These are phyloP conservation scores for Carduelis carduelis DNA, from an alignment of 2,797 vertebrate species.

Conservation along the genomic window DNA sequence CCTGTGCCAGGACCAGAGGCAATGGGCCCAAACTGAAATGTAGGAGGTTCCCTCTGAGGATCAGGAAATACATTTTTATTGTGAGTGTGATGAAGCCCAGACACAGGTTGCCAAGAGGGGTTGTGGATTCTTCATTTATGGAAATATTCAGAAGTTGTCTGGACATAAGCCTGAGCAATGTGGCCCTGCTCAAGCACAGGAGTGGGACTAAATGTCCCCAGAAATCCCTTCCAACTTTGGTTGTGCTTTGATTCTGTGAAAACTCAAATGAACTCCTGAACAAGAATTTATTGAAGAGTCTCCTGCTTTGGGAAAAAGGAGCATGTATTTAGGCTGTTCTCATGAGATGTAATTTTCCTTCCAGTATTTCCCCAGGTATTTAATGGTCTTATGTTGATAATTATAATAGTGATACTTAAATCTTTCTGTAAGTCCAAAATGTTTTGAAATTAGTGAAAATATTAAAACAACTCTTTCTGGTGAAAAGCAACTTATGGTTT, in stretches of 20 bases:
- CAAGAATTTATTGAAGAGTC: neutral
- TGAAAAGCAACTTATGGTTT: neutral
- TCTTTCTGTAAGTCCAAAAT: neutral
- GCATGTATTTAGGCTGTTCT: neutral
- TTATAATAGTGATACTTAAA: neutral
- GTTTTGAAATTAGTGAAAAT: neutral
- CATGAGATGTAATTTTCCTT: neutral
- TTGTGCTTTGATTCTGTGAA: neutral
- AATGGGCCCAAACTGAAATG: neutral
- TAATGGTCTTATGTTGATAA: neutral
- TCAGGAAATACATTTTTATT: neutral
- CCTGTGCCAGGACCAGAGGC: neutral
- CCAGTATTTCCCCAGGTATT: neutral
- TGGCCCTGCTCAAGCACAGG: neutral
- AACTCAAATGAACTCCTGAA: neutral
- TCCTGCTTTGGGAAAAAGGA: neutral
- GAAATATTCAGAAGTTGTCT: neutral
- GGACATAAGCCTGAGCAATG: neutral
- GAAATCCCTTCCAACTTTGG: neutral
- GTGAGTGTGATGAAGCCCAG: accelerated
- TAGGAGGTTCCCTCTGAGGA: neutral
- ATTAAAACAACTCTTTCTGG: neutral
- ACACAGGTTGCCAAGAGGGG: neutral
- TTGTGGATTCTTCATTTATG: neutral
- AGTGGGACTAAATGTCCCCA: neutral